These are phyloP conservation scores for Deilephila porcellus DNA, from an alignment of 2,888 invertebrate genomes.

Conservation along the genomic window DNA sequence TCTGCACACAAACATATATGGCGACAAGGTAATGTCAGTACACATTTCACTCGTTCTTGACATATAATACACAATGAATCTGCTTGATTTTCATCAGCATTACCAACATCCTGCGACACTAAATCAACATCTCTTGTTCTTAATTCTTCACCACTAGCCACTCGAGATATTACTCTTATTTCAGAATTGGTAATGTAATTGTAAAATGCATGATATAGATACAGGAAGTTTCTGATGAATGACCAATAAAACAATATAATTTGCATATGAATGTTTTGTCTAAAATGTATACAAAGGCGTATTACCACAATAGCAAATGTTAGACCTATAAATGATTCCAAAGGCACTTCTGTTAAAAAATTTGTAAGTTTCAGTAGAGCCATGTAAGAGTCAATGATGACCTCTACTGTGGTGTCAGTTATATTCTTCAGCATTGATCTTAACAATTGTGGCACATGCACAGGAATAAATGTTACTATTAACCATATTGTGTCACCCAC, in stretches of 20 bases:
- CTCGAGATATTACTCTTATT: conserved; percentile 66
- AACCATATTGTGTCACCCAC: conserved; percentile 73
- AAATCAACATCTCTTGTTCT: conserved; percentile 49
- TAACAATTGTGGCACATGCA: conserved; percentile 69
- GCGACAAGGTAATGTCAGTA: conserved; percentile 82
- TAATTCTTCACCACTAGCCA: conserved; percentile 62
- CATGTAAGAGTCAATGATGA: conserved; percentile 64
- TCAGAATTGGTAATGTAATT: conserved; percentile 75
- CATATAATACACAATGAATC: conserved; percentile 83
- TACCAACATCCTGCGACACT: conserved; percentile 46
- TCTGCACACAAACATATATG: conserved; percentile 84
- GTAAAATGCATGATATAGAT: conserved; percentile 67
- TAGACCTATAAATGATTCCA: conserved; percentile 76
- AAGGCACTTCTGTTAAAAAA: conserved; percentile 78
- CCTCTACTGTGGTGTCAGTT: conserved; percentile 47
- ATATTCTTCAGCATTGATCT: conserved; percentile 53
- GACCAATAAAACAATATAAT: conserved; percentile 64
- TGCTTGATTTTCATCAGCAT: conserved; percentile 57
- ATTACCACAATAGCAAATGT: conserved; percentile 68
- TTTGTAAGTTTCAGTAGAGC: conserved; percentile 70
- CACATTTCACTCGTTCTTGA: conserved; percentile 83
- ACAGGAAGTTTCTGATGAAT: conserved; percentile 65
- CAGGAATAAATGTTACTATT: conserved; percentile 71
- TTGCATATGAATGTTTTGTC: conserved; percentile 57
- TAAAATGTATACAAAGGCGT: conserved; percentile 68